Evolutionary conservation across 2,113 vertebrate genomes (phyloP).

Genomic region (Cyprinus carpio): DNA sequence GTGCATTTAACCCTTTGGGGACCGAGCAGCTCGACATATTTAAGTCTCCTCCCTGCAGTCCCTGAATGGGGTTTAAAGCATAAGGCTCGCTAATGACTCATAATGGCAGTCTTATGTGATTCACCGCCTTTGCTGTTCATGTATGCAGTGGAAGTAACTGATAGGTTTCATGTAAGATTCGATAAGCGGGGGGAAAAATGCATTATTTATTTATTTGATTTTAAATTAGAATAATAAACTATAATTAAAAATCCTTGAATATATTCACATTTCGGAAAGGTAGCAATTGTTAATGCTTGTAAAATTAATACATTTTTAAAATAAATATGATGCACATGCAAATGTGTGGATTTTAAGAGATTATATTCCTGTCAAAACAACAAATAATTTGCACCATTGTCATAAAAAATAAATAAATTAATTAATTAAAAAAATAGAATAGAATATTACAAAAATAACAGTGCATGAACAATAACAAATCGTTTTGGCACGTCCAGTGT

Average conservation of each 20-base stretch:
- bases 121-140: constrained; percentile 30
- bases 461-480: constrained; percentile 16
- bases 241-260: not conserved
- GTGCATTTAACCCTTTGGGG: constrained; percentile 53
- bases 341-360: not conserved
- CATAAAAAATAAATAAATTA: not conserved
- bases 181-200: not conserved
- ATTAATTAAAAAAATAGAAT: no score
- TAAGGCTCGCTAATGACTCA: constrained; percentile 51
- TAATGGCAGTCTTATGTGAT: constrained; percentile 52
- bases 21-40: constrained; percentile 51
- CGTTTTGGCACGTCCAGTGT: constrained; percentile 23
- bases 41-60: constrained; percentile 47
- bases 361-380: not conserved
- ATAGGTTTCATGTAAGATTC: constrained; percentile 17
- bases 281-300: not conserved
- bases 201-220: not conserved
- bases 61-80: constrained; percentile 49
- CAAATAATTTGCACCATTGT: constrained; percentile 12
- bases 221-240: not conserved
- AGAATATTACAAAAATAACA: not conserved
- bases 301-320: not conserved
- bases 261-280: not conserved
- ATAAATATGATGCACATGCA: not conserved
- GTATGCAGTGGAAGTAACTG: constrained; percentile 25